Percentiles rank a stretch among this genome's conserved stretches.
Conservation (phyloP, 2,113 vertebrate species). For the Callospermophilus lateralis region DNA sequence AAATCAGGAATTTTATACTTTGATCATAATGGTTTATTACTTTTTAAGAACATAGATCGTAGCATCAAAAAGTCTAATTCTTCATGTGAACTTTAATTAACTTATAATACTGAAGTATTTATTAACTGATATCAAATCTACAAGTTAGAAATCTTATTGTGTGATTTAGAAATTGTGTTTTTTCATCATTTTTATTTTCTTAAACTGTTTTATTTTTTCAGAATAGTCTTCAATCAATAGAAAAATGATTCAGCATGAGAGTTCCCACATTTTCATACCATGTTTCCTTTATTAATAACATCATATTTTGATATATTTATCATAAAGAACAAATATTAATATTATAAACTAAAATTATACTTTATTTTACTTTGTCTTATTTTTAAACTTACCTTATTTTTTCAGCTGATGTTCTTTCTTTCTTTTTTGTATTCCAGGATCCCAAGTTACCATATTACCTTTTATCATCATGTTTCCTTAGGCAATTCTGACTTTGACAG, state of each 20-base stretch:
- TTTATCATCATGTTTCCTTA: background rate
- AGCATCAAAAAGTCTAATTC: background rate
- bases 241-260: background rate
- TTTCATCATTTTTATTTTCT: background rate
- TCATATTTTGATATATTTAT: background rate
- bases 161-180: background rate
- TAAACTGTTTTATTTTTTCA: background rate
- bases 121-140: background rate
- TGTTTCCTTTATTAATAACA: background rate
- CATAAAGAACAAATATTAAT: background rate
- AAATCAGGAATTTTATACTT: background rate
- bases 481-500: background rate
- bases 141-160: background rate
- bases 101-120: background rate
- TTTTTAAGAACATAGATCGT: background rate
- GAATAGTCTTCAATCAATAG: background rate
- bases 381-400: background rate
- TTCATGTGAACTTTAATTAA: constrained; percentile 23
- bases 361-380: background rate
- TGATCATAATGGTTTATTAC: background rate
- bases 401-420: background rate
- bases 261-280: background rate
- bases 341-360: background rate
- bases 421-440: background rate
- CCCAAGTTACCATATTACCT: background rate